Conservation (phyloP, 2,888 invertebrate species). For the Callyntrura guangdongensis region DNA sequence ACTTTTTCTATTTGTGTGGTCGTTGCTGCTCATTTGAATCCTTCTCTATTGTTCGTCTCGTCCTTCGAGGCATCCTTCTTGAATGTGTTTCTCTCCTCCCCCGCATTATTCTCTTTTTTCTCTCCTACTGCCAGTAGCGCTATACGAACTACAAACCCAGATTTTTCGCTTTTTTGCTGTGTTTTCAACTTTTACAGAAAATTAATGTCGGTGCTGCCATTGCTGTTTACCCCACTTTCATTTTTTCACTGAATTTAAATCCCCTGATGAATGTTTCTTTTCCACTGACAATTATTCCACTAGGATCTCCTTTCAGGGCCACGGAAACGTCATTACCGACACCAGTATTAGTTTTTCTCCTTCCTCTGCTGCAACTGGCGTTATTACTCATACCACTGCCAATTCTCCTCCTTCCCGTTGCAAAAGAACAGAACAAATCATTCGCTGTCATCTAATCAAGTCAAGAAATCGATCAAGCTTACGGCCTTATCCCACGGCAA, state of each 20-base stretch:
- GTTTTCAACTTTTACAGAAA: not conserved
- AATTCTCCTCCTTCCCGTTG: not conserved
- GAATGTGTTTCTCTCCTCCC: not conserved
- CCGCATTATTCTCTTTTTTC: not conserved
- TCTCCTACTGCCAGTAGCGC: not conserved
- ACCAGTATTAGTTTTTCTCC: not conserved
- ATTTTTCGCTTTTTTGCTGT: not conserved
- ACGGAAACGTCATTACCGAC: not conserved
- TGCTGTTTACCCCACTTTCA: constrained; percentile 8
- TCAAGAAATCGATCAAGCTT: constrained; percentile 70
- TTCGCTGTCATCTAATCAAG: constrained; percentile 64
- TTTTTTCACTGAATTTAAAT: constrained; percentile 17
- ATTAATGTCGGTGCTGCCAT: not conserved
- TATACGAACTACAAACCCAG: not conserved
- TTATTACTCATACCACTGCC: constrained; percentile 10
- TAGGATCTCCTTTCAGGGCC: not conserved
- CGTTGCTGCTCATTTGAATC: constrained; percentile 48
- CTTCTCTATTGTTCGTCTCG: not conserved
- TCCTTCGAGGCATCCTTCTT: not conserved
- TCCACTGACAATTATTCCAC: not conserved
- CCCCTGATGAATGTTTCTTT: constrained; percentile 43
- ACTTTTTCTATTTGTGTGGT: not conserved
- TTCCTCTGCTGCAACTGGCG: not conserved
- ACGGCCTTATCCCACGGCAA: constrained; percentile 59
- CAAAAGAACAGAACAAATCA: constrained; percentile 63